Evolutionary conservation across 2,113 vertebrate genomes (phyloP), one percentile per base, ranked within the genome.

Genomic region (Sterrhoptilus dennistouni): DNA sequence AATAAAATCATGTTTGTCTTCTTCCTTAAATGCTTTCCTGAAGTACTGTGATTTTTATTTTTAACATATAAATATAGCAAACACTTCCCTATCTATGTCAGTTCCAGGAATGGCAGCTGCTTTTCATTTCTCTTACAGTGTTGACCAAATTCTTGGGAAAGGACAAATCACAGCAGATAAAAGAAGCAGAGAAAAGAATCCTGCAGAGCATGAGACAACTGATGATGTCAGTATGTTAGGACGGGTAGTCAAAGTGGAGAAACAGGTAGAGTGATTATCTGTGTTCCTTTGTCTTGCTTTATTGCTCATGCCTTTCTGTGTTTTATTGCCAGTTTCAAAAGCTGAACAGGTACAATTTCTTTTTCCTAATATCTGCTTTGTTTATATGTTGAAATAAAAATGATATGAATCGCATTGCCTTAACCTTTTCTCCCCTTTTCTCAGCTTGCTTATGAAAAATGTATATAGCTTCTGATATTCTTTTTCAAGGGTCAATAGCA

Each of bases 211-310:
- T 44, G 99, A 99, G 74, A 85, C 98, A 28, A 81, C 98, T 14
- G 99, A 99, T 94, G 99, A 99, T 23, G 97, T 99, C 97, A 99
- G 99, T 95, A 99, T 99, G 99, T 96, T 99, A 53, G 99, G 99
- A 35, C 98, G 99, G 2, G 99, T 99, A 77, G 99, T 99, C 93
- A 99, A 99, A 94, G 99, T 99, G 96, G 99, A 99, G 96, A 99
- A 99, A 69, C 99, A 99, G 99, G 99, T 99, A 97, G 8, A 96
- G 94, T 90, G 53, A 93, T 38, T 75, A 38, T 35, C 42, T 86
- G 29, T 66, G 42, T 83, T 8, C 2, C 56, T 74, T 60, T 54
- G 28, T 79, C 72, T 91, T 92, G 76, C 50, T 69, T 33, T 80
- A 25, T 44, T 71, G 40, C 21, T 89, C 27, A 24, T 65, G 36